Evolutionary conservation across 2,888 invertebrate genomes (phyloP), one percentile per base, ranked within the genome.

Genomic region (Stomorhina lunata): DNA sequence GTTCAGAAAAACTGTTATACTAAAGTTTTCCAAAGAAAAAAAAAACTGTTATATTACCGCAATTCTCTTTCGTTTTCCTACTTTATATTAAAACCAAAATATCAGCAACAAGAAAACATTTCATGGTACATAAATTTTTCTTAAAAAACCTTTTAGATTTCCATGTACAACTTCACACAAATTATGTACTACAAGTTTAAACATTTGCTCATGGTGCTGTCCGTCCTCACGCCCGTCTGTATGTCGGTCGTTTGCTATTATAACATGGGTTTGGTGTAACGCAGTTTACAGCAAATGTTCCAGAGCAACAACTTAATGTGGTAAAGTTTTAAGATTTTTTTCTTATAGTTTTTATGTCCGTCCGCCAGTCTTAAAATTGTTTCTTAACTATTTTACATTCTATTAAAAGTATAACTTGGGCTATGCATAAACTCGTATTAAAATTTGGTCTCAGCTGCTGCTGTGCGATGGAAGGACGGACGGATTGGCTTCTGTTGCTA

Each of bases 381-480:
- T 79, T 66, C 37, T 50, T 37, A 78, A 72, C 57, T 72, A 72
- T 59, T 80, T 73, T 59, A 50, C 59, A 63, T 77, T 61, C 61
- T 50, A 80, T 61, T 66, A 34, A 72, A 80, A 80, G 59, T 73
- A 66, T 68, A 57, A 66, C 48, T 71, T 50, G n/a, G n/a, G 68
- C 48, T 59, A 45, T 55, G 78, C 63, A 57, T 6, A 71, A 29
- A 66, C 43, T 61, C 53, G 22, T 53, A 69, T 63, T 77, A 63
- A 69, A 53, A 53, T 53, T 43, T 53, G 43, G 40, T 40, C 59
- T 68, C 37, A 77, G 50, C 59, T 68, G 57, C 34, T 32, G 55
- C 17, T 50, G 25, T n/a, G n/a, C n/a, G n/a, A n/a, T n/a, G n/a
- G n/a, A n/a, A n/a, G n/a, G n/a, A n/a, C n/a, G n/a, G n/a, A n/a